These are phyloP conservation scores for Tholera decimalis DNA, from an alignment of 2,888 invertebrate species.

Conservation along the genomic window DNA sequence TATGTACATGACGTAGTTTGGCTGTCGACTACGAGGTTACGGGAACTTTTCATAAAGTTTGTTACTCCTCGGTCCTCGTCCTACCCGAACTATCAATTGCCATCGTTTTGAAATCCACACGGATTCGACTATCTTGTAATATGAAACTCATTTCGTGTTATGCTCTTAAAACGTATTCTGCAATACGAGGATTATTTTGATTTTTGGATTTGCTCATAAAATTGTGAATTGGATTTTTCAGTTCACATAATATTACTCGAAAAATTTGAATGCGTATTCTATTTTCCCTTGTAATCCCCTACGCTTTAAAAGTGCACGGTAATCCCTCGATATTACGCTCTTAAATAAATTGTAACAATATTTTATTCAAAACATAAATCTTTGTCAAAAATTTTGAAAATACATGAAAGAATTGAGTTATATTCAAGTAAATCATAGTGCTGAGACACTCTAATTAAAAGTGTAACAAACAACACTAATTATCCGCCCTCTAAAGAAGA, in stretches of 20 bases:
- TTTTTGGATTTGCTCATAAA: conserved; percentile 36
- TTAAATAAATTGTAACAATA: conserved; percentile 30
- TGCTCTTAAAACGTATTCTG: conserved; percentile 45
- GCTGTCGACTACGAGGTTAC: conserved; percentile 37
- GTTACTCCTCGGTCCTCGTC: conserved; percentile 32
- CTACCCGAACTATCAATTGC: conserved; percentile 66
- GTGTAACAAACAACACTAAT: conserved; percentile 4
- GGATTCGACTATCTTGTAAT: conserved; percentile 57
- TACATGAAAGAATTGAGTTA: background rate
- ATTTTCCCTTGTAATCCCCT: conserved; percentile 47
- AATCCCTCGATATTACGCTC: conserved; percentile 55
- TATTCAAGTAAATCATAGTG: conserved; percentile 24
- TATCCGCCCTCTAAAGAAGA: conserved; percentile 27
- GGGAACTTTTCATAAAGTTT: conserved; percentile 61
- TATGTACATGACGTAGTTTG: conserved; percentile 22
- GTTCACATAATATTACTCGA: conserved; percentile 30
- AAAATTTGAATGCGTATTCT: conserved; percentile 30
- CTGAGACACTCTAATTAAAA: conserved; percentile 16
- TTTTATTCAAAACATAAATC: conserved; percentile 43
- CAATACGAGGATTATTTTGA: conserved; percentile 22
- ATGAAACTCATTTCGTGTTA: conserved; percentile 59
- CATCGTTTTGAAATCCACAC: conserved; percentile 68
- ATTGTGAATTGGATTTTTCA: conserved; percentile 29
- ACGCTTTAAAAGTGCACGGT: conserved; percentile 52
- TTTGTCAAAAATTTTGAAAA: conserved; percentile 10